Percentiles rank a stretch among this genome's conserved stretches.
phyloP scores from a whole-genome alignment of 2,113 vertebrate genomes.

The Accipiter virgatus region DNA sequence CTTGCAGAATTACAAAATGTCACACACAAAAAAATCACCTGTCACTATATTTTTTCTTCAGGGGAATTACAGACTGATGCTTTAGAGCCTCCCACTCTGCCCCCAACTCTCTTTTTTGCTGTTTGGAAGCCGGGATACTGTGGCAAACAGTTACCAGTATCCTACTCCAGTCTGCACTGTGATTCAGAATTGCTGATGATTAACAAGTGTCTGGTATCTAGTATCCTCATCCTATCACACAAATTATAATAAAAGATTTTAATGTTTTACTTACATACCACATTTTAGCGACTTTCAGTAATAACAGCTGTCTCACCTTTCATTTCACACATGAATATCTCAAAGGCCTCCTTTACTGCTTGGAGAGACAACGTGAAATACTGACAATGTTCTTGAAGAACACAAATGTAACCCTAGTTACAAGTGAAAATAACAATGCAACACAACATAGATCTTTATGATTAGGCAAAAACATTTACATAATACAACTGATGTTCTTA shows the following conservation, averaged over 20 bases:
- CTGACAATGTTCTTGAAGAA: background rate
- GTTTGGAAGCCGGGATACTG: background rate
- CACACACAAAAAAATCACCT: background rate
- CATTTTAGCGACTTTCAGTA: background rate
- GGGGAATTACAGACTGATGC: background rate
- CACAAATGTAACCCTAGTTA: background rate
- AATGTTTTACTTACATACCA: background rate
- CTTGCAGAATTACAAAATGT: background rate
- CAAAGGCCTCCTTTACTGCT: background rate
- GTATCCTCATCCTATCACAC: background rate
- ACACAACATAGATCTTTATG: background rate
- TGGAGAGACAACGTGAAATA: background rate
- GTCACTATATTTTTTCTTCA: background rate
- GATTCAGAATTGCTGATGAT: background rate
- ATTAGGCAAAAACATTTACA: background rate
- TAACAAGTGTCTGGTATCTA: background rate
- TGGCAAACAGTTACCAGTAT: background rate
- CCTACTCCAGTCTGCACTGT: background rate
- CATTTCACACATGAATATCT: background rate
- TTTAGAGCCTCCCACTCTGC: background rate
- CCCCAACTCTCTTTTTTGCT: fast-evolving
- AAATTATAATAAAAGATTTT: background rate
- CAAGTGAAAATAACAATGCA: background rate
- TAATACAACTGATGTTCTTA: background rate
- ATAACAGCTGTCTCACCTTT: background rate